A percentile compares a stretch with the other conserved stretches of the same genome.
phyloP scores from a whole-genome alignment of 2,113 vertebrate species.

The Nerophis ophidion region DNA sequence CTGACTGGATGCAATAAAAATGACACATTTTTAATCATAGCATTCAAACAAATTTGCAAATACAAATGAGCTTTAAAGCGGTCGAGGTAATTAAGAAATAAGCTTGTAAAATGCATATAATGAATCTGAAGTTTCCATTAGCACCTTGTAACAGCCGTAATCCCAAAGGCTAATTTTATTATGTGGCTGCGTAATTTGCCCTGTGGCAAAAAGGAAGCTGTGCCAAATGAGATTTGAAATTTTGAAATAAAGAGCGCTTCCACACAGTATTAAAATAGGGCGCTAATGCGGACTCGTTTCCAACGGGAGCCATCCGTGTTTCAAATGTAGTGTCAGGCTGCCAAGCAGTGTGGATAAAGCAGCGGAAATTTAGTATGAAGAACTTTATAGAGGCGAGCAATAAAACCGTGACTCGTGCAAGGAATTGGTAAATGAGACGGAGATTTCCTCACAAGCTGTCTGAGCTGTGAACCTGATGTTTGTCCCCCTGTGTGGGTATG shows the following conservation, averaged over 20 bases:
- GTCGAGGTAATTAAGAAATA: neutral
- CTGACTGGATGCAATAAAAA: neutral
- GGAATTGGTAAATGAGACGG: slow-evolving; percentile 9
- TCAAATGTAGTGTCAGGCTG: neutral
- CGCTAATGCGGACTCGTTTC: slow-evolving; percentile 11
- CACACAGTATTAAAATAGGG: slow-evolving; percentile 2
- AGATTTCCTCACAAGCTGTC: slow-evolving; percentile 10
- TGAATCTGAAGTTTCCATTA: neutral
- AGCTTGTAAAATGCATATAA: neutral
- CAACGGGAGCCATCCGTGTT: slow-evolving; percentile 6
- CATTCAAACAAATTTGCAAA: neutral
- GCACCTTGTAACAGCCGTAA: neutral
- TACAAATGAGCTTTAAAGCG: neutral
- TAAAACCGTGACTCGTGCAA: neutral
- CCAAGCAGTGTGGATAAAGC: slow-evolving; percentile 1
- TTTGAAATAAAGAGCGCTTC: slow-evolving; percentile 1
- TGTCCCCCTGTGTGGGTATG: neutral
- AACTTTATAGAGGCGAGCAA: neutral
- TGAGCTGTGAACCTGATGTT: neutral
- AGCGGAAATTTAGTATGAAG: slow-evolving; percentile 7
- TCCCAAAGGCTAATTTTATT: slow-evolving; percentile 4
- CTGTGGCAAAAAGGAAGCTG: neutral
- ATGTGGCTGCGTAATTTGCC: neutral
- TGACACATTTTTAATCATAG: neutral
- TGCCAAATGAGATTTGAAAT: neutral